A percentile compares a stretch with the other conserved stretches of the same genome.
phyloP scores from a whole-genome alignment of 2,113 vertebrate genomes.

The Noctilio leporinus region DNA sequence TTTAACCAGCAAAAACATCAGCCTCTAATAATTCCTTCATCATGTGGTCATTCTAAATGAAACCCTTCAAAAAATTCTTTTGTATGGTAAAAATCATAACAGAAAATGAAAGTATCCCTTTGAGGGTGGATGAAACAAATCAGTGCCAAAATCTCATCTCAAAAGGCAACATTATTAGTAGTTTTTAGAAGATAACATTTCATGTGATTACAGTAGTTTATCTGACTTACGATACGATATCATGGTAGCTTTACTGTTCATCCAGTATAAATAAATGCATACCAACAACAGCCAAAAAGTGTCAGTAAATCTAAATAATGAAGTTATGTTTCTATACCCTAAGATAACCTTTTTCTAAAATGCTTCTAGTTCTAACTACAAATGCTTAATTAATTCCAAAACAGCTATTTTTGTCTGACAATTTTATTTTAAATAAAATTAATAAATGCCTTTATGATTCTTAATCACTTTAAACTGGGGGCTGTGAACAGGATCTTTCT shows the following conservation, averaged over 20 bases:
- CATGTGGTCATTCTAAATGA: neutral
- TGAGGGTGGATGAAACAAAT: neutral
- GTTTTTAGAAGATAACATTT: neutral
- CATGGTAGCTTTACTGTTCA: neutral
- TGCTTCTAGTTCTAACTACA: neutral
- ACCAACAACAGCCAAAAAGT: neutral
- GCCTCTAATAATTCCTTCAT: neutral
- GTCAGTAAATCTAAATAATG: neutral
- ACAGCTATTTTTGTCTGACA: neutral
- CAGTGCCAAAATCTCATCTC: neutral
- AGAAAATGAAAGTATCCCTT: neutral
- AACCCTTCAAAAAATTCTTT: neutral
- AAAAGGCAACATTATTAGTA: neutral
- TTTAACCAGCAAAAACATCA: neutral
- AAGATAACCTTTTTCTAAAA: neutral
- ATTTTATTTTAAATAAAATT: constrained; percentile 6
- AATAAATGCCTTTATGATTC: neutral
- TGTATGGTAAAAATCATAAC: neutral
- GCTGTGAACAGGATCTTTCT: neutral
- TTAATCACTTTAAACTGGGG: neutral
- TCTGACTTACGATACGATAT: neutral
- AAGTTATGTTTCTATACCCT: neutral
- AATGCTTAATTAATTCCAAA: neutral
- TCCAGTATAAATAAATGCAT: neutral
- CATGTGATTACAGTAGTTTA: neutral